Evolutionary conservation across 2,113 vertebrate genomes (phyloP).

Genomic region (Pygathrix nemaeus): DNA sequence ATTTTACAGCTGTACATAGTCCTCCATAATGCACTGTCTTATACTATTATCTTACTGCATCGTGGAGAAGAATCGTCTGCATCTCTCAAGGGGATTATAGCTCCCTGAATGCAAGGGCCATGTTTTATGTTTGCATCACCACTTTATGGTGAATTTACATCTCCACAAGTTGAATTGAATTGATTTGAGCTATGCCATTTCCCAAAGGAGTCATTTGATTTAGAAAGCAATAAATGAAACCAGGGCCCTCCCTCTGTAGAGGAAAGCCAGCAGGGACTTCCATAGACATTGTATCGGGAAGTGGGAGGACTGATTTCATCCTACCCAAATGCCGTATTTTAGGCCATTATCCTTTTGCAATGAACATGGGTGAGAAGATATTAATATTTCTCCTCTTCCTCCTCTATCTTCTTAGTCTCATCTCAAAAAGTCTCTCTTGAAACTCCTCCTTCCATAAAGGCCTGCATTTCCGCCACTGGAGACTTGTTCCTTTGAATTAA

Average conservation of each 20-base stretch:
- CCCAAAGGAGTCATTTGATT: background rate
- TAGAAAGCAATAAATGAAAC: background rate
- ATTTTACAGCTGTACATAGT: background rate
- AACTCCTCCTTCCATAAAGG: background rate
- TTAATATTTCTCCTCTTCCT: background rate
- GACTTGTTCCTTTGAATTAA: conserved; percentile 37
- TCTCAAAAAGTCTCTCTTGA: background rate
- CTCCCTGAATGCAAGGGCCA: background rate
- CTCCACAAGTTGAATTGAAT: background rate
- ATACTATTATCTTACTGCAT: background rate
- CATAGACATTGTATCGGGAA: background rate
- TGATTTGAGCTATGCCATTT: background rate
- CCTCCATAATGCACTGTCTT: background rate
- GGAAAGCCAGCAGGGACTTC: background rate
- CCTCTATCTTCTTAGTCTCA: background rate
- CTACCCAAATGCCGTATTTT: background rate
- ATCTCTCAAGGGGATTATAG: background rate
- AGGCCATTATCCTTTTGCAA: background rate
- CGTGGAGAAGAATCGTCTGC: background rate
- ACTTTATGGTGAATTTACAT: background rate
- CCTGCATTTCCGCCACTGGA: background rate
- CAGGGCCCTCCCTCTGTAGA: background rate
- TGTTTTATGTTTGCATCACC: background rate
- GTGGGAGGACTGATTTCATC: background rate
- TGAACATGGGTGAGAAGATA: background rate